phyloP scores from a whole-genome alignment of 2,113 vertebrate species.

The Anser cygnoides region DNA sequence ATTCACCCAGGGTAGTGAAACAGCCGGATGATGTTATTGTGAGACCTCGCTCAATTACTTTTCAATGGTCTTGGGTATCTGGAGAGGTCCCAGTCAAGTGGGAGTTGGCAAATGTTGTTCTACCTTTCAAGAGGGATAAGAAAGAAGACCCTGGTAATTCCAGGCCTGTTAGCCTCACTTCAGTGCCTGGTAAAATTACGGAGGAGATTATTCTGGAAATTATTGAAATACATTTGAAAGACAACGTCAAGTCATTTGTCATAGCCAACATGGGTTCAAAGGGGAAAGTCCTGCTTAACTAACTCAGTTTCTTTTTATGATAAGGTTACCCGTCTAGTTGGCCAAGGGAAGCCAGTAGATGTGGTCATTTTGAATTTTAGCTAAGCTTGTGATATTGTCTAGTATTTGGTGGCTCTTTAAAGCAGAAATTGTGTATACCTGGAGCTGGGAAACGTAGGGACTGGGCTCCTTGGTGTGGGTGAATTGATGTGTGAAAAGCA shows the following conservation, averaged over 20 bases:
- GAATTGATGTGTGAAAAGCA: background rate
- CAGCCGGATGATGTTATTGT: background rate
- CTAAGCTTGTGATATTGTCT: background rate
- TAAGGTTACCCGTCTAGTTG: background rate
- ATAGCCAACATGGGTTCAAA: background rate
- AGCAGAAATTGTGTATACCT: background rate
- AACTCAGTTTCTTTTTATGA: background rate
- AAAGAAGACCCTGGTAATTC: background rate
- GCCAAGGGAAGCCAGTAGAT: background rate
- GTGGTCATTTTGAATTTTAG: background rate
- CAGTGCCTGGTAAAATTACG: background rate
- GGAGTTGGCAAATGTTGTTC: background rate
- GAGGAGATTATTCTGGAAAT: background rate
- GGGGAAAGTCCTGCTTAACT: background rate
- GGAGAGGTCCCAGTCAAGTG: background rate
- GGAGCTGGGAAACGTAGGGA: background rate
- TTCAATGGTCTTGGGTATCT: background rate
- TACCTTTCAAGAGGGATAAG: background rate
- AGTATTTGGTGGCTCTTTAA: background rate
- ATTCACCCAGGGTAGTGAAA: background rate
- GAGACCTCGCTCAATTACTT: background rate
- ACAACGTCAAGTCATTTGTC: background rate
- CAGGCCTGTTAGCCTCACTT: background rate
- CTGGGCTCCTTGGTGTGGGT: accelerated
- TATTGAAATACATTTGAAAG: background rate